Conservation (phyloP, 2,797 vertebrate species). For the Discoglossus pictus region DNA sequence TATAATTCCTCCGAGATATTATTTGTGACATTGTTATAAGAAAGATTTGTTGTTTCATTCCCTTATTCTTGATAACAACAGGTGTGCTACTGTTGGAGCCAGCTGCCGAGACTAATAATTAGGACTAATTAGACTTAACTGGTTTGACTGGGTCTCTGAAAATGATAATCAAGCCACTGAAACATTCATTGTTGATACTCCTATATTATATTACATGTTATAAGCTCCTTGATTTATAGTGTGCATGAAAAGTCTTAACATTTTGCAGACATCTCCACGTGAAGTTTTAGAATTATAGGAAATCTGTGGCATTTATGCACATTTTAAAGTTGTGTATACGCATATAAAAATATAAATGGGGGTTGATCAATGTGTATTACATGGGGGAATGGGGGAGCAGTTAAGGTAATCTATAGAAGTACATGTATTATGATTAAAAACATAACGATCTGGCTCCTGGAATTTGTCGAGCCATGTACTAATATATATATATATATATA, state of each 20-base stretch:
- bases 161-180: conserved; percentile 46
- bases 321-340: too few relatives aligned
- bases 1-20: conserved; percentile 37
- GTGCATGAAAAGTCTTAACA: background rate
- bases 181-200: conserved; percentile 32
- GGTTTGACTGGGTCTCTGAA: conserved; percentile 48
- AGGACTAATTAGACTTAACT: conserved; percentile 53
- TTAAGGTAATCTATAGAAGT: too few relatives aligned
- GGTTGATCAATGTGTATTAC: too few relatives aligned
- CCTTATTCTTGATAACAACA: conserved; percentile 49
- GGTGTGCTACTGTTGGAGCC: conserved; percentile 51
- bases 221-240: conserved; percentile 22
- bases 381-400: too few relatives aligned
- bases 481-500: too few relatives aligned
- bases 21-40: conserved; percentile 51
- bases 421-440: too few relatives aligned
- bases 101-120: conserved; percentile 53
- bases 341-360: too few relatives aligned
- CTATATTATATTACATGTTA: conserved; percentile 32
- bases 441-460: too few relatives aligned
- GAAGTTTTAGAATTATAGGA: too few relatives aligned
- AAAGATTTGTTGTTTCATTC: conserved; percentile 52
- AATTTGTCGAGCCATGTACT: too few relatives aligned
- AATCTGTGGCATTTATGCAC: too few relatives aligned
- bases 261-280: conserved; percentile 7